Evolutionary conservation across 1,140 invertebrate genomes (phyloP), one percentile per base, ranked within the genome.

Genomic region (Tigriopus japonicus): DNA sequence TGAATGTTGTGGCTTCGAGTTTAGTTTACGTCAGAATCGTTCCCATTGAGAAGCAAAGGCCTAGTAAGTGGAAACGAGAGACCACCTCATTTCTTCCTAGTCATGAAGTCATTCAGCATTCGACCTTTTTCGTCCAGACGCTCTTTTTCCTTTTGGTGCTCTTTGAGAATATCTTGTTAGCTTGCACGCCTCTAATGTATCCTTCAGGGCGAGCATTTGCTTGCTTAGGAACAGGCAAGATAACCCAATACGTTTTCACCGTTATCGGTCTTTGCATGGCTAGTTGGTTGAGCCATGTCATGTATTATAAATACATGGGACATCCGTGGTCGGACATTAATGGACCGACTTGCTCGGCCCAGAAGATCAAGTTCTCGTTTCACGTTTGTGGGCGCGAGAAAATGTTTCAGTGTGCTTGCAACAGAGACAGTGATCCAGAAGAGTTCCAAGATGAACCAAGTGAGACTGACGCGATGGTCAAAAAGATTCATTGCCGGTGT

Each of bases 261-360:
- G 35, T 58, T 41, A 14, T 40, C 10, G 21, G n/a, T 6, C 55
- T 58, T 43, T 58, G 21, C 14, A 41, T 40, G 28, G 21, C 21
- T 41, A 40, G 21, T 42, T 58, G 55, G 55, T n/a, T 58, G 15
- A 41, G 24, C 23, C 55, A 58, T 23, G 42, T 58, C 42, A 41
- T 58, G 13, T 58, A 58, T 42, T 58, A 58, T 23, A 58, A 58
- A 42, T 58, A 40, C n/a, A 58, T 58, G 55, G 55, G 55, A 1
- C 55, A 58, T 41, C 55, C 55, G 1, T 58, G 55, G 55, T 14
- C 55, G n/a, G 55, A 58, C 7, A 58, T 58, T 23, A 58, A 58
- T 42, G 55, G 55, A 6, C 55, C 55, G 9, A 35, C 28, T 35
- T 35, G 28, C 9, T 35, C 28, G 28, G 28, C 28, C 28, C 28